Conservation (phyloP, 2,888 invertebrate species). For the Rotaria macrura region DNA sequence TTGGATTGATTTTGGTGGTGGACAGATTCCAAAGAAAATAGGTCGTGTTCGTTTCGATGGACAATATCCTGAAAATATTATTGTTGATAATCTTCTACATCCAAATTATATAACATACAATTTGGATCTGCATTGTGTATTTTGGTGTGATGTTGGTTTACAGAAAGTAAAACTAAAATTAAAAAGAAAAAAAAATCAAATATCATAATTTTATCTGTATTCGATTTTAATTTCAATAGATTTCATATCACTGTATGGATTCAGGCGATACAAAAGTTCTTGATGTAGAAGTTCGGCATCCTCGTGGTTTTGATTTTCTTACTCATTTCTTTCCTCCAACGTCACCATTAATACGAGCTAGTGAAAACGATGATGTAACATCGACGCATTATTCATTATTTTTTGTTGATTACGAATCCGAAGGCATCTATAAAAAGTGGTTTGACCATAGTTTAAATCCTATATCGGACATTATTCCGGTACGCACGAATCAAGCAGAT, state of each 20-base stretch:
- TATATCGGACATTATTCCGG: neutral
- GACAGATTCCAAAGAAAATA: constrained; percentile 70
- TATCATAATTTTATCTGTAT: neutral
- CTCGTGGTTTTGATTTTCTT: constrained; percentile 15
- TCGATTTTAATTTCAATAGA: neutral
- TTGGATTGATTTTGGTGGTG: constrained; percentile 92
- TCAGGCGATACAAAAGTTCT: neutral
- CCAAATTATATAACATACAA: constrained; percentile 76
- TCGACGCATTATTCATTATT: neutral
- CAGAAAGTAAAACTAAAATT: constrained; percentile 46
- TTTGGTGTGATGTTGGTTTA: constrained; percentile 61
- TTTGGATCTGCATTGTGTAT: constrained; percentile 65
- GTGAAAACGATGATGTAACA: neutral
- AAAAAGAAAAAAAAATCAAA: neutral
- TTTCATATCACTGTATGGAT: constrained; percentile 16
- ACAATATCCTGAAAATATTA: constrained; percentile 62
- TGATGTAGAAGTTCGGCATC: neutral
- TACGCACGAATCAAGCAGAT: neutral
- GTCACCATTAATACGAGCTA: neutral
- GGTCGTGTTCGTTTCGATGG: constrained; percentile 81
- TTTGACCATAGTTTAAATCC: constrained; percentile 1
- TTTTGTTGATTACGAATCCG: neutral
- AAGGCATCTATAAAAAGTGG: neutral
- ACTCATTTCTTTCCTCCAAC: neutral
- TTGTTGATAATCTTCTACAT: constrained; percentile 55